Evolutionary conservation across 2,113 vertebrate genomes (phyloP).

Genomic region (Macroglossus sobrinus): DNA sequence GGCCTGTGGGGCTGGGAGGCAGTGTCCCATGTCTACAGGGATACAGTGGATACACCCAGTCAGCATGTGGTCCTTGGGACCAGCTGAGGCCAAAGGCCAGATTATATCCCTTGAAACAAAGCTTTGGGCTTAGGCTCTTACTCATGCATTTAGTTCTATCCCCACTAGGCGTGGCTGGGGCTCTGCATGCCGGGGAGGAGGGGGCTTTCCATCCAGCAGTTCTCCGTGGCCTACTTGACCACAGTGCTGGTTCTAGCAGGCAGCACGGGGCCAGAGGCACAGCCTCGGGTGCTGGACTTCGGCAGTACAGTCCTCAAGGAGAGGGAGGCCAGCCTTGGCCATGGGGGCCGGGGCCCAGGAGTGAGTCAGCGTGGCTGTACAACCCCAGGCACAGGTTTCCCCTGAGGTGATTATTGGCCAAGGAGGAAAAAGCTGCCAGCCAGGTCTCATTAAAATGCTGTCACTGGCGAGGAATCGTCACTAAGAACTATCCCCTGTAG

Average conservation of each 20-base stretch:
- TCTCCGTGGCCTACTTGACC: background rate
- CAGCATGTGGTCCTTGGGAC: background rate
- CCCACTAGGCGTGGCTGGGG: background rate
- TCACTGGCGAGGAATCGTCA: background rate
- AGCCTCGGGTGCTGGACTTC: background rate
- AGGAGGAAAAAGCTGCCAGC: background rate
- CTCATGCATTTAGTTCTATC: background rate
- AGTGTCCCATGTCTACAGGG: background rate
- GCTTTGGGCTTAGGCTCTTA: background rate
- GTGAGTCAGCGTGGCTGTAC: background rate
- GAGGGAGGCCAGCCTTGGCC: background rate
- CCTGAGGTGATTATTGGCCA: conserved; percentile 28
- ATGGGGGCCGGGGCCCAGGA: background rate
- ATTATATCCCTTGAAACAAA: conserved; percentile 20
- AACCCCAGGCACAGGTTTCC: background rate
- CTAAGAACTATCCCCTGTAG: background rate
- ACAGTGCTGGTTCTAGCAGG: background rate
- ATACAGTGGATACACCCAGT: conserved; percentile 22
- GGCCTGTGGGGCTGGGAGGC: background rate
- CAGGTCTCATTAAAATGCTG: conserved; percentile 9
- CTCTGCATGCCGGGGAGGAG: background rate
- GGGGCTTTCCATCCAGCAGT: background rate
- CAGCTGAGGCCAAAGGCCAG: background rate
- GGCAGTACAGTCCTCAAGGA: background rate
- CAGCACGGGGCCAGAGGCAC: background rate